phyloP scores from a whole-genome alignment of 2,797 vertebrate species.

The Erpetoichthys calabaricus region DNA sequence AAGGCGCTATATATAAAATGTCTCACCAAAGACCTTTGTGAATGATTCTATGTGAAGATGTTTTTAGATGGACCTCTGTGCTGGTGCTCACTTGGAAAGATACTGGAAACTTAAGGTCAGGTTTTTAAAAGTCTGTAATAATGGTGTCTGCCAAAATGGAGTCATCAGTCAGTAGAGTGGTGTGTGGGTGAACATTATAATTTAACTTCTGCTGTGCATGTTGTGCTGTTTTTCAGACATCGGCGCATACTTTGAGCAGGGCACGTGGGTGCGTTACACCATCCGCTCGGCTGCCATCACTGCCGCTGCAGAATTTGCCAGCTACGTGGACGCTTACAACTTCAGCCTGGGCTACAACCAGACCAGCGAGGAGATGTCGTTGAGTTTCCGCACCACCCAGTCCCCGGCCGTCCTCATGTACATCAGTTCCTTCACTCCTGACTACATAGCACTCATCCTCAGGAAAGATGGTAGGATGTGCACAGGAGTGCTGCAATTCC shows the following conservation, averaged over 20 bases:
- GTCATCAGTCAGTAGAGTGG: too few relatives aligned
- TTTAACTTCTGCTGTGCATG: too few relatives aligned
- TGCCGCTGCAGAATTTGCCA: constrained; percentile 71
- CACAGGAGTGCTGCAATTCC: too few relatives aligned
- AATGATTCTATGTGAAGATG: too few relatives aligned
- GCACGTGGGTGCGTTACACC: constrained; percentile 81
- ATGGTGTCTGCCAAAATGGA: too few relatives aligned
- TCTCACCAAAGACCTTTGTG: too few relatives aligned
- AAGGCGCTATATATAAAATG: too few relatives aligned
- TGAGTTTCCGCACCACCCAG: constrained; percentile 84
- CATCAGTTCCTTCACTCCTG: constrained; percentile 83
- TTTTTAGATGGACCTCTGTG: too few relatives aligned
- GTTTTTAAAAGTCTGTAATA: too few relatives aligned
- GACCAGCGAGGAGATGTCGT: constrained; percentile 86
- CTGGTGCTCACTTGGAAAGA: too few relatives aligned
- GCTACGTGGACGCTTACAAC: constrained; percentile 67
- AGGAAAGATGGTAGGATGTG: constrained; percentile 64
- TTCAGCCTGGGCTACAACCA: constrained; percentile 75
- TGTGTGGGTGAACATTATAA: too few relatives aligned
- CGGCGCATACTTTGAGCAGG: constrained; percentile 77
- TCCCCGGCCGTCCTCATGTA: constrained; percentile 81
- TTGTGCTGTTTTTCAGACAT: constrained; percentile 52
- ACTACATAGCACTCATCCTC: constrained; percentile 85
- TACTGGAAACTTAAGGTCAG: too few relatives aligned
- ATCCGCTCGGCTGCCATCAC: constrained; percentile 71